These are phyloP conservation scores for Grammomys dolichurus DNA, from an alignment of 2,113 vertebrate species.

Conservation along the genomic window DNA sequence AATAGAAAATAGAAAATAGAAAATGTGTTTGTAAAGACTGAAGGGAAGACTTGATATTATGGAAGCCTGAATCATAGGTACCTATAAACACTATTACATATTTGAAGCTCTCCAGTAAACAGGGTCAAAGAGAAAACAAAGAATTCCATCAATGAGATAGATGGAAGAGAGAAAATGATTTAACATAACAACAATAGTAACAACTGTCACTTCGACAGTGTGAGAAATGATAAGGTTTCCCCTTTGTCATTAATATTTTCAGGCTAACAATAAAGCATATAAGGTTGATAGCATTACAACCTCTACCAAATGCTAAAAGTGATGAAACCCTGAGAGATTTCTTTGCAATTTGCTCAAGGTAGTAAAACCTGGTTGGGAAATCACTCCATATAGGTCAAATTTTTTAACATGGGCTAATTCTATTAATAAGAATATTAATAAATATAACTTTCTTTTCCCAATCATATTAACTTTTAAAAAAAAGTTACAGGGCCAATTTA, in stretches of 20 bases:
- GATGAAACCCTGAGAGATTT: not conserved
- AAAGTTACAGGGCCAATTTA: not conserved
- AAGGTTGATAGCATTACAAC: not conserved
- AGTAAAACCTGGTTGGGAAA: not conserved
- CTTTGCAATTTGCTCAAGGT: not conserved
- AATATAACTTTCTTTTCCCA: not conserved
- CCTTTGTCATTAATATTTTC: not conserved
- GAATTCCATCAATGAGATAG: not conserved
- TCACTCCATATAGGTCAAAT: not conserved
- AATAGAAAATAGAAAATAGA: not conserved
- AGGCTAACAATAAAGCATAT: not conserved
- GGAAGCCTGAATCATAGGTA: not conserved
- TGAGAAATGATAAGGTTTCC: not conserved
- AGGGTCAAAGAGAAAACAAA: constrained; percentile 43
- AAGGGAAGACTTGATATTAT: not conserved
- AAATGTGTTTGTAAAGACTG: not conserved
- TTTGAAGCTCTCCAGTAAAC: not conserved
- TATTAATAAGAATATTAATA: not conserved
- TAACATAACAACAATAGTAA: not conserved
- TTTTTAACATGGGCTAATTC: not conserved
- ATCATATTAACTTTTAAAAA: not conserved
- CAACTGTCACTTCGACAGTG: not conserved
- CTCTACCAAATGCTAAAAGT: not conserved
- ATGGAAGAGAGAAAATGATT: not conserved
- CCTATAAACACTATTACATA: not conserved